These are phyloP conservation scores for Poecilia velifera DNA, from an alignment of 2,797 vertebrate species.

Conservation along the genomic window DNA sequence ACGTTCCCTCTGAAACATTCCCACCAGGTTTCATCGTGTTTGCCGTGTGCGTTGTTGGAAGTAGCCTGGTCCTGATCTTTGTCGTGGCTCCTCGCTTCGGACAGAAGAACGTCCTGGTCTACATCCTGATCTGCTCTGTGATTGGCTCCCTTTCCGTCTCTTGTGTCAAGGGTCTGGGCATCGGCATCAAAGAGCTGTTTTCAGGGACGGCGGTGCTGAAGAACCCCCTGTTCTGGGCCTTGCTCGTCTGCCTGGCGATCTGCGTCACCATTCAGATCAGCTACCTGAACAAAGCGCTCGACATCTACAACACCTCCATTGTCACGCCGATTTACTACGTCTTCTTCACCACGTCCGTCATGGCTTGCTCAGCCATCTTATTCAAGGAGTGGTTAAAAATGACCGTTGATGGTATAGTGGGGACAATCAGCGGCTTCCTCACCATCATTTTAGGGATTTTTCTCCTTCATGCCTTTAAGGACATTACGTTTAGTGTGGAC, in stretches of 20 bases:
- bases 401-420: constrained; percentile 75
- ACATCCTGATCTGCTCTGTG: constrained; percentile 88
- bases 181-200: constrained; percentile 86
- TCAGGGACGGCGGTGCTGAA: constrained; percentile 82
- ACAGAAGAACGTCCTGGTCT: constrained; percentile 87
- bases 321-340: constrained; percentile 88
- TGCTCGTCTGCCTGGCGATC: constrained; percentile 82
- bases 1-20: constrained; percentile 50
- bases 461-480: constrained; percentile 86
- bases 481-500: constrained; percentile 78
- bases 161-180: constrained; percentile 88
- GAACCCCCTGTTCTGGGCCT: constrained; percentile 84
- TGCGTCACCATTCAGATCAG: constrained; percentile 88
- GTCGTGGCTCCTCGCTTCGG: constrained; percentile 84
- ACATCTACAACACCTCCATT: constrained; percentile 86
- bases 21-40: constrained; percentile 86
- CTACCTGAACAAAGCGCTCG: constrained; percentile 89
- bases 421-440: constrained; percentile 88
- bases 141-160: constrained; percentile 88
- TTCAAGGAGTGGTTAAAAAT: constrained; percentile 90
- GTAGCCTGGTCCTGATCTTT: constrained; percentile 85
- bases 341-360: constrained; percentile 88
- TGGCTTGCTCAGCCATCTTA: constrained; percentile 87
- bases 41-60: constrained; percentile 83
- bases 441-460: constrained; percentile 87